Base-by-base conservation (phyloP, 2,113 vertebrate species). In the Leptosomus discolor region DNA sequence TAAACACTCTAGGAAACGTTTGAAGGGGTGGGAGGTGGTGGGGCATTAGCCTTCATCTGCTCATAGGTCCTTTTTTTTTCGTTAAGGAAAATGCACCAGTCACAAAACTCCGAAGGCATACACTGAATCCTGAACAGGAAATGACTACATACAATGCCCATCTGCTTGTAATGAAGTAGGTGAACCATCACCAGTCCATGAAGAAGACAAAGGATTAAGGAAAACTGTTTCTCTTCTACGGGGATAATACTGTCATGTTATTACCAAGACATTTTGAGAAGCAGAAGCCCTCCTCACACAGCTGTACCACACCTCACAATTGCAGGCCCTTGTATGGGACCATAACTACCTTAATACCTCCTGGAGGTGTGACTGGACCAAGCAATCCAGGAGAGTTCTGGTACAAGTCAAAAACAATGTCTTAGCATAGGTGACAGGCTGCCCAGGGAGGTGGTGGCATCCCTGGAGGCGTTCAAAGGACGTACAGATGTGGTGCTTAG, bases 51-150 rank as follows among this genome's bases (percentile, higher is more conserved):
- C 32, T 26, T 37, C 30, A 37, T 20, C 50, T 54, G 32, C 67
- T 32, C 7, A 0, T 6, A 43, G 53, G 37, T 36, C 10, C 5
- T 17, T 43, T 24, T 26, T 20, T 15, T 26, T 50, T 6, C 1
- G 0, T 56, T 30, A 34, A 58, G 26, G 39, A 65, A 86, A 79
- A 65, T 2, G 4, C 36, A 29, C 21, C 24, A 18, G 8, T 21
- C 22, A 17, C 64, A 60, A 30, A 79, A n/a, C 3, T 53, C 65
- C 30, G 18, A 24, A 67, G 50, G 30, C 6, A 5, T 4, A 21
- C 15, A 5, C 26, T 30, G 57, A 46, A 17, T 10, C 36, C 54
- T 39, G 15, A 14, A 32, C 36, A 81, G 43, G 30, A 53, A 61
- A 75, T 21, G 29, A 29, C 34, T 19, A 29, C 56, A 39, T 3